A percentile compares a stretch with the other conserved stretches of the same genome.
Evolutionary conservation across 2,888 invertebrate species (phyloP).

Genomic region (Agonopterix subpropinquella): DNA sequence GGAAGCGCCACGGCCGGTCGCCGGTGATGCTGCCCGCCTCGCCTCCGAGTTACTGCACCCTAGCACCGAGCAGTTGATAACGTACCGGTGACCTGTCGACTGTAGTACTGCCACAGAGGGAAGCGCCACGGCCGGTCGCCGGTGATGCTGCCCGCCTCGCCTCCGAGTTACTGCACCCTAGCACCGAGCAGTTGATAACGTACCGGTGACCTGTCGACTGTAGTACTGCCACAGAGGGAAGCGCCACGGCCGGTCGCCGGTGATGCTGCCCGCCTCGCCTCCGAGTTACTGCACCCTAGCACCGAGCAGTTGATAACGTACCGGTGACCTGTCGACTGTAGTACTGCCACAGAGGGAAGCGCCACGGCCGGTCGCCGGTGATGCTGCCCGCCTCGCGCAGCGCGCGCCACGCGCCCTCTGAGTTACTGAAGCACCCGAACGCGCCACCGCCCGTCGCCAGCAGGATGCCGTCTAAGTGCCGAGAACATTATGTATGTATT

Average conservation of each 20-base stretch:
- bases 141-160: slow-evolving; percentile 77
- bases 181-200: slow-evolving; percentile 49
- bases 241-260: slow-evolving; percentile 88
- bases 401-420: slow-evolving; percentile 77
- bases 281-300: slow-evolving; percentile 67
- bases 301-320: slow-evolving; percentile 52
- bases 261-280: slow-evolving; percentile 76
- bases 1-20: slow-evolving; percentile 89
- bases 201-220: slow-evolving; percentile 70
- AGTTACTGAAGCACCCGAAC: slow-evolving; percentile 82
- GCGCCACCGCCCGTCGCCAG: slow-evolving; percentile 81
- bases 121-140: slow-evolving; percentile 90
- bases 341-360: slow-evolving; percentile 85
- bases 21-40: slow-evolving; percentile 80
- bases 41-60: slow-evolving; percentile 71
- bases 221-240: slow-evolving; percentile 86
- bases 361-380: slow-evolving; percentile 88
- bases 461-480: slow-evolving; percentile 72
- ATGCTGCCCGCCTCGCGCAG: slow-evolving; percentile 78
- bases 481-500: too few species aligned
- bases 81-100: slow-evolving; percentile 67
- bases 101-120: slow-evolving; percentile 84
- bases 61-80: slow-evolving; percentile 48
- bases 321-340: slow-evolving; percentile 77
- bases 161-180: slow-evolving; percentile 70